A percentile compares a stretch with the other conserved stretches of the same genome.
These are phyloP conservation scores for Cladopsammia gracilis DNA, from an alignment of 64 coral and sea anemone genomes.

Conservation along the genomic window DNA sequence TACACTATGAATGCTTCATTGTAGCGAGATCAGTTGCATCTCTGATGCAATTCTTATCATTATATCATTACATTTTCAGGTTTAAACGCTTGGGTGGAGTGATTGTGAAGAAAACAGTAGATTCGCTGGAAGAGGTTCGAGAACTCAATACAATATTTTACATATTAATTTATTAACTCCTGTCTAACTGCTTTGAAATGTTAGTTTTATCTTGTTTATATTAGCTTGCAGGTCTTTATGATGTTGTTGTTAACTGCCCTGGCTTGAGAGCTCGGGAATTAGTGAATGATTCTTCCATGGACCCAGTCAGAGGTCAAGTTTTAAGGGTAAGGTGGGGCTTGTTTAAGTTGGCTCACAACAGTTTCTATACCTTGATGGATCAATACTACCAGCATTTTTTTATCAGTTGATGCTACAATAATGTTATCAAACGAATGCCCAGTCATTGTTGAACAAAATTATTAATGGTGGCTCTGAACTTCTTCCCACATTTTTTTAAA, in stretches of 20 bases:
- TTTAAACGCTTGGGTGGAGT: constrained; percentile 72
- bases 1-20: too few relatives aligned
- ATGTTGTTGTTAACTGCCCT: constrained; percentile 89
- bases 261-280: constrained; percentile 78
- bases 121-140: constrained; percentile 74
- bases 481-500: too few relatives aligned
- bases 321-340: constrained; percentile 65
- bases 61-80: constrained; percentile 17
- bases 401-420: too few relatives aligned
- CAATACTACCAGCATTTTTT: too few relatives aligned
- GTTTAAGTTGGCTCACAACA: too few relatives aligned
- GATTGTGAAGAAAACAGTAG: constrained; percentile 63
- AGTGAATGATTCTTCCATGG: constrained; percentile 63
- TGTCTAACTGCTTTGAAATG: background rate
- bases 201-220: background rate
- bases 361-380: too few relatives aligned
- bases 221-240: constrained; percentile 85
- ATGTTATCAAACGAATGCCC: too few relatives aligned
- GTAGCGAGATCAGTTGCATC: background rate
- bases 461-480: too few relatives aligned
- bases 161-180: background rate
- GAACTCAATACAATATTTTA: background rate
- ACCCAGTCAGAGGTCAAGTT: constrained; percentile 89
- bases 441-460: too few relatives aligned
- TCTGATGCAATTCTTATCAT: background rate